A percentile compares a stretch with the other conserved stretches of the same genome.
phyloP scores from a whole-genome alignment of 2,888 invertebrate species.

The Hydropsyche betteni region DNA sequence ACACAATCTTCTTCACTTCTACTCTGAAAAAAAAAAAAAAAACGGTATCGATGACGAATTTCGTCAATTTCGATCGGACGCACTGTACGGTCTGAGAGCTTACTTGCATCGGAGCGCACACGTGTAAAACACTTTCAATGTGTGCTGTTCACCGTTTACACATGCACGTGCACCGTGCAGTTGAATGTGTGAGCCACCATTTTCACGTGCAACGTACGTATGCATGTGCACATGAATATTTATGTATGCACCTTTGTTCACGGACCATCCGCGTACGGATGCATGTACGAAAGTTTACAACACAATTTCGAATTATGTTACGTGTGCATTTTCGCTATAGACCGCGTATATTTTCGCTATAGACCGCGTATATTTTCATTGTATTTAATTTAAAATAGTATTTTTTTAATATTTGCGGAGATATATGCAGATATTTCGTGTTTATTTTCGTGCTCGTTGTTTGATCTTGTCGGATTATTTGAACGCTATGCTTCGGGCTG shows the following conservation, averaged over 20 bases:
- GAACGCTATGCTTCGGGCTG: too few relatives aligned
- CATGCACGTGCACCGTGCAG: neutral
- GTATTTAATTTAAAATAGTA: too few relatives aligned
- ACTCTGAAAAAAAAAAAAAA: neutral
- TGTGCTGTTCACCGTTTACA: slow-evolving; percentile 12
- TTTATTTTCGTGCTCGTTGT: too few relatives aligned
- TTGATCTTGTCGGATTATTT: too few relatives aligned
- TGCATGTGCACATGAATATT: slow-evolving; percentile 5
- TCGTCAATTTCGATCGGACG: neutral
- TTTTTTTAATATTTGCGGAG: too few relatives aligned
- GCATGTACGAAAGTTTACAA: neutral
- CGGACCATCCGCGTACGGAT: neutral
- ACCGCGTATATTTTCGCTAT: too few relatives aligned
- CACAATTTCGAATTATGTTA: too few relatives aligned
- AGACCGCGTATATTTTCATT: too few relatives aligned
- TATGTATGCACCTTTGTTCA: slow-evolving; percentile 4
- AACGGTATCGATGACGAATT: neutral
- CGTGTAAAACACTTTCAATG: neutral
- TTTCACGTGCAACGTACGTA: neutral
- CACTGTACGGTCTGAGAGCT: slow-evolving; percentile 8
- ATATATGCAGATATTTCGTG: too few relatives aligned
- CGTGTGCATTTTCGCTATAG: too few relatives aligned
- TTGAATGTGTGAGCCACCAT: neutral
- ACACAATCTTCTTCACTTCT: too few relatives aligned
- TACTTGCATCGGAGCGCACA: neutral